Percentiles rank a stretch among this genome's conserved stretches.
These are phyloP conservation scores for Acanthisitta chloris DNA, from an alignment of 2,113 vertebrate genomes.

Conservation along the genomic window DNA sequence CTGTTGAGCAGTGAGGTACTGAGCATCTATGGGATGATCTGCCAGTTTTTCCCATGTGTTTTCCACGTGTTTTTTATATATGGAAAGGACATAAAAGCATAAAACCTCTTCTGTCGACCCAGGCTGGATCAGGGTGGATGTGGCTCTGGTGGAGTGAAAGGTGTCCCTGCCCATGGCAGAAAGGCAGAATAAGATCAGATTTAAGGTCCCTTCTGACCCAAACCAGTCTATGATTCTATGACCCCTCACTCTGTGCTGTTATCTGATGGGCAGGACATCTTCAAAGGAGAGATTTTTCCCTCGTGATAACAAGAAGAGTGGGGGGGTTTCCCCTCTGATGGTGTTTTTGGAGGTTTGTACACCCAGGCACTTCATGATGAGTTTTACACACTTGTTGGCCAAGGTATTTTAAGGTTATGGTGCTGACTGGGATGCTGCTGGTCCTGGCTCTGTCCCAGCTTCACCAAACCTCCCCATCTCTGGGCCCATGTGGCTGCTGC, in stretches of 20 bases:
- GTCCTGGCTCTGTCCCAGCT: neutral
- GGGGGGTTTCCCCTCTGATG: neutral
- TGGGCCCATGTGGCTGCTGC: neutral
- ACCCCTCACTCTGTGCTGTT: neutral
- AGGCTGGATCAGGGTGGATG: neutral
- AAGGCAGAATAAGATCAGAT: neutral
- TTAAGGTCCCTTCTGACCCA: neutral
- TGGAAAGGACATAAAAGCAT: neutral
- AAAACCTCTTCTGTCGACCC: neutral
- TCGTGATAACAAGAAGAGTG: fast-evolving
- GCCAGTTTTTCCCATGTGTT: neutral
- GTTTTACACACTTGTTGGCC: neutral
- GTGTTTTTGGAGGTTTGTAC: neutral
- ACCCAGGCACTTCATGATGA: fast-evolving
- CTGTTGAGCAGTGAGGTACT: neutral
- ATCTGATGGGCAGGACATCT: neutral
- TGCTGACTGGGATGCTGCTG: neutral
- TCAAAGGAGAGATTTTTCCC: neutral
- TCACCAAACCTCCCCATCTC: neutral
- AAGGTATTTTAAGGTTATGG: neutral
- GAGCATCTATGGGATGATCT: neutral
- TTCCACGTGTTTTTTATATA: fast-evolving
- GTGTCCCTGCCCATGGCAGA: neutral
- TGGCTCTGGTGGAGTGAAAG: neutral
- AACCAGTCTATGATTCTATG: neutral